phyloP scores from a whole-genome alignment of 2,797 vertebrate species.

The Lophotriccus pileatus region DNA sequence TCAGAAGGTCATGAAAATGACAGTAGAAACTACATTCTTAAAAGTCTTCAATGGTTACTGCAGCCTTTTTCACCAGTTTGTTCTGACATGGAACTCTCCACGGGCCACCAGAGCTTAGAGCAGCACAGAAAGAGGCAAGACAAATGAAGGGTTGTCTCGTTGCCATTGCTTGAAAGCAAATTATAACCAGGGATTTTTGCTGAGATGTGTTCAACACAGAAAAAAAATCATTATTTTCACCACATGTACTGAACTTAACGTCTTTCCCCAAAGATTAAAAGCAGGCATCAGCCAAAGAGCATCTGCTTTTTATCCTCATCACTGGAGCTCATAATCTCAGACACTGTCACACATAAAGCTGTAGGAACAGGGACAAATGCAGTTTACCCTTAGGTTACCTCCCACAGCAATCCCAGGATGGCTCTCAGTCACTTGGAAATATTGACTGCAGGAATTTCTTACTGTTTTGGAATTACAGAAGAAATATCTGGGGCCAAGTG shows the following conservation, averaged over 20 bases:
- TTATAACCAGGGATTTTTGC: background rate
- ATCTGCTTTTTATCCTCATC: background rate
- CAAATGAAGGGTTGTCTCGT: background rate
- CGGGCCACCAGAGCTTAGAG: background rate
- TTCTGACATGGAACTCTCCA: background rate
- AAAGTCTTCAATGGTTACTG: background rate
- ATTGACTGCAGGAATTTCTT: background rate
- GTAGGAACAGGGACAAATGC: background rate
- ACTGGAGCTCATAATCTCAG: background rate
- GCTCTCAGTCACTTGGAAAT: background rate
- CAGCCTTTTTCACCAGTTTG: background rate
- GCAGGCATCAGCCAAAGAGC: background rate
- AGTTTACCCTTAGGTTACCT: background rate
- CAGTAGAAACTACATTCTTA: background rate
- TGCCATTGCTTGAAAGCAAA: background rate
- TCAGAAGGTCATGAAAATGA: background rate
- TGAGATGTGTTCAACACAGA: background rate
- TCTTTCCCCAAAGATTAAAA: background rate
- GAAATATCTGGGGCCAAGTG: background rate
- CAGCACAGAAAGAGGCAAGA: background rate
- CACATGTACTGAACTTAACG: background rate
- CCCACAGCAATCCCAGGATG: background rate
- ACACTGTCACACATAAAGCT: background rate
- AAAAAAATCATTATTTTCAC: background rate
- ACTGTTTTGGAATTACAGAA: background rate